These are phyloP conservation scores for Ochotona princeps DNA, from an alignment of 2,113 vertebrate species.

Conservation along the genomic window DNA sequence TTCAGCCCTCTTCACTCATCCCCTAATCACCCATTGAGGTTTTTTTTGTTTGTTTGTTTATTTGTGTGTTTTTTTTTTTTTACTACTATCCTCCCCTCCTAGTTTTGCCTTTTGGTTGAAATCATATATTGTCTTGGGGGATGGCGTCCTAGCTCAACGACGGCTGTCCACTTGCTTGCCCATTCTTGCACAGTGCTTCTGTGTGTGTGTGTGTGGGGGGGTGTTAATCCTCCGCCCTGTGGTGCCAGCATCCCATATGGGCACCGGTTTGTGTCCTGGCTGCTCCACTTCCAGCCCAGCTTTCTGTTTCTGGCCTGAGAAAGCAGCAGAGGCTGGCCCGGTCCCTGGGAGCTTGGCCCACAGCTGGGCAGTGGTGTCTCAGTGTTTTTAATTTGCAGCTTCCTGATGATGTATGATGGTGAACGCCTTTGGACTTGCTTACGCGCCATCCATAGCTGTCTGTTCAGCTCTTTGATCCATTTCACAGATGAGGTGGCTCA, in stretches of 20 bases:
- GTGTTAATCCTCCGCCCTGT: no score
- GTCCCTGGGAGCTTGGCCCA: not conserved
- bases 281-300: not conserved
- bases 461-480: not conserved
- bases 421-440: not conserved
- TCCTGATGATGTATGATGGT: not conserved
- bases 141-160: no score
- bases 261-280: no score
- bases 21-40: no score
- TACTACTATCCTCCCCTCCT: not conserved
- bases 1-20: not conserved
- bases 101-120: not conserved
- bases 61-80: not conserved
- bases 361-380: not conserved
- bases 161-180: no score
- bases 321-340: no score
- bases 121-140: not conserved
- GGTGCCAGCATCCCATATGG: no score
- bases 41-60: no score
- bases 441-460: not conserved
- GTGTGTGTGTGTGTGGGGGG: no score
- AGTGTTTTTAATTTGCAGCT: not conserved
- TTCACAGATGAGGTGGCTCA: not conserved
- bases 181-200: no score
- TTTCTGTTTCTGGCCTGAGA: no score